phyloP scores from a whole-genome alignment of 2,797 vertebrate species.

The Chloroceryle amazona region DNA sequence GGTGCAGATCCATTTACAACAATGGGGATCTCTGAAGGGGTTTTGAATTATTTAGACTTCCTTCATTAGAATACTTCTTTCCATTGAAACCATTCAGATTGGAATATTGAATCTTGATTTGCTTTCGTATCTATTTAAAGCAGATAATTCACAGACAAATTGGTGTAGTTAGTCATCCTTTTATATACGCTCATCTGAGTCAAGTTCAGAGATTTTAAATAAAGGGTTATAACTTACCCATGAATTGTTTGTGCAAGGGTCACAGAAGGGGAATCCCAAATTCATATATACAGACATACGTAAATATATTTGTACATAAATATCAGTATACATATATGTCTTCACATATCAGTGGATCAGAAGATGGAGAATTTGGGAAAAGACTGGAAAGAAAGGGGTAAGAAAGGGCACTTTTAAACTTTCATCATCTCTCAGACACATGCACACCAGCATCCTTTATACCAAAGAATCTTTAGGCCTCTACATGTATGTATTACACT shows the following conservation, averaged over 20 bases:
- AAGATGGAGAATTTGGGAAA: not conserved
- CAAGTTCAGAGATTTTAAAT: not conserved
- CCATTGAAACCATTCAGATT: not conserved
- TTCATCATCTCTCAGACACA: not conserved
- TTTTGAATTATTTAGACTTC: constrained; percentile 35
- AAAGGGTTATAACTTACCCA: not conserved
- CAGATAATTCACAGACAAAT: not conserved
- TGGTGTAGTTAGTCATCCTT: not conserved
- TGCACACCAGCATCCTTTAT: not conserved
- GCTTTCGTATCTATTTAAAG: not conserved
- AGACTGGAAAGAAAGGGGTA: not conserved
- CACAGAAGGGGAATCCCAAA: not conserved
- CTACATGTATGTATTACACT: not conserved
- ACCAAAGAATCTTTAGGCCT: not conserved
- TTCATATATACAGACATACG: not conserved
- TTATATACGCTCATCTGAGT: not conserved
- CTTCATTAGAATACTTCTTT: not conserved
- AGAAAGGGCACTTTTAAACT: not conserved
- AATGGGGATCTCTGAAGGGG: not conserved
- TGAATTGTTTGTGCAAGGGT: not conserved
- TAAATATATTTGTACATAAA: not conserved
- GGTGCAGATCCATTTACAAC: constrained; percentile 53
- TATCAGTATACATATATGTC: not conserved
- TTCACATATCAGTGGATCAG: not conserved
- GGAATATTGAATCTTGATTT: not conserved